Evolutionary conservation across 2,888 invertebrate genomes (phyloP), one percentile per base, ranked within the genome.

Genomic region (Patella ulyssiponensis): DNA sequence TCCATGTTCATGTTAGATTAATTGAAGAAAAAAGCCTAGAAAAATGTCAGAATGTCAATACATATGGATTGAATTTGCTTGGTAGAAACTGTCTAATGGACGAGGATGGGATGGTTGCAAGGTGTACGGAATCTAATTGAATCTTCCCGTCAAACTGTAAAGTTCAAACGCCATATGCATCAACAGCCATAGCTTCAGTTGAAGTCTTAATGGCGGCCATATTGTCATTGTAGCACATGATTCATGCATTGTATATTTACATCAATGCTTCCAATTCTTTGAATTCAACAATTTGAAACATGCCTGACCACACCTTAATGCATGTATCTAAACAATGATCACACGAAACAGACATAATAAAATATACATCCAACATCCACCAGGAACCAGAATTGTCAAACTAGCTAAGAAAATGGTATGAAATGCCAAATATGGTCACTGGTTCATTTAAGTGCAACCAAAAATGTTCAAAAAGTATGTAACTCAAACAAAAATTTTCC

Each of bases 141-240:
- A 64, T 64, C 64, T 64, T 23, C 64, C 64, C 23, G 23, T 23
- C 64, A 64, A 64, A 64, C 23, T 23, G 64, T 64, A 64, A 64
- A 64, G 64, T 64, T 64, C 64, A 64, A 64, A 64, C 64, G 17
- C 64, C 64, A 64, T 64, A 64, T 64, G 64, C 64, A 64, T 64
- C 64, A 64, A 64, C 64, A 64, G 23, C 20, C 23, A 64, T 23
- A 64, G 20, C 11, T 64, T 64, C 20, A 23, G 23, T 64, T 64
- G 23, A 23, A 64, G 23, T 23, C 64, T 23, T 64, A 64, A 64
- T 64, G 64, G 64, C 23, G 64, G 23, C 64, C 64, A 64, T 20
- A 64, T 64, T 64, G 64, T 23, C 64, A 64, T 64, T 64, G 64
- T 23, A 64, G 20, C 64, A 9, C 23, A 23, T 64, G 64, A 64